phyloP scores from a whole-genome alignment of 2,888 invertebrate genomes.

The Troilus luridus region DNA sequence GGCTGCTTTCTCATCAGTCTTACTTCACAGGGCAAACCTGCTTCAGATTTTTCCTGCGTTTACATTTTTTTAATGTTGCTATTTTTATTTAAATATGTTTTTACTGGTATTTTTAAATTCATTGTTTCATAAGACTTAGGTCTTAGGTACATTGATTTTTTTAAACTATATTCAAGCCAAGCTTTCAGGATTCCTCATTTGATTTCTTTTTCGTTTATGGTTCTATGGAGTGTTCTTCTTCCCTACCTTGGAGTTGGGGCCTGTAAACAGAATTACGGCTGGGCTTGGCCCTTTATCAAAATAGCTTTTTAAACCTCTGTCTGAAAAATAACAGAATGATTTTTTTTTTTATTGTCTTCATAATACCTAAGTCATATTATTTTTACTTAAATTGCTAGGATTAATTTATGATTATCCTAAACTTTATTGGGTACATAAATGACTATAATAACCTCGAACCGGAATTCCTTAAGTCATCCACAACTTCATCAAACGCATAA shows the following conservation, averaged over 20 bases:
- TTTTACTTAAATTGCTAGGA: neutral
- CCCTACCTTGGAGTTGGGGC: neutral
- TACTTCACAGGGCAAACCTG: neutral
- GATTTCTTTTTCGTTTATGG: neutral
- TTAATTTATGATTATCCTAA: neutral
- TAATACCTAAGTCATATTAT: neutral
- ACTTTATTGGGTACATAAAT: too few species aligned
- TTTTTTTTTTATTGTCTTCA: slow-evolving; percentile 11
- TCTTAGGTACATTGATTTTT: too few species aligned
- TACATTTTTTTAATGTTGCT: neutral
- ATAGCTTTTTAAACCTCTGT: neutral
- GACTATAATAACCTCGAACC: too few species aligned
- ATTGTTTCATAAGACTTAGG: too few species aligned
- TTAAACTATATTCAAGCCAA: too few species aligned
- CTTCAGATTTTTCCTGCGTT: neutral
- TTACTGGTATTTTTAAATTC: too few species aligned
- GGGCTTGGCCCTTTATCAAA: neutral
- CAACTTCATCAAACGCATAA: too few species aligned
- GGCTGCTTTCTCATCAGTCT: slow-evolving; percentile 13
- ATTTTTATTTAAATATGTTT: too few species aligned
- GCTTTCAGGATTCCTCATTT: neutral
- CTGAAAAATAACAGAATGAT: neutral
- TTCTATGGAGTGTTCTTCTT: neutral
- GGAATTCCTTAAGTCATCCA: too few species aligned
- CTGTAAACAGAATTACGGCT: neutral